These are phyloP conservation scores for Dromaius novaehollandiae DNA, from an alignment of 2,113 vertebrate species.

Conservation along the genomic window DNA sequence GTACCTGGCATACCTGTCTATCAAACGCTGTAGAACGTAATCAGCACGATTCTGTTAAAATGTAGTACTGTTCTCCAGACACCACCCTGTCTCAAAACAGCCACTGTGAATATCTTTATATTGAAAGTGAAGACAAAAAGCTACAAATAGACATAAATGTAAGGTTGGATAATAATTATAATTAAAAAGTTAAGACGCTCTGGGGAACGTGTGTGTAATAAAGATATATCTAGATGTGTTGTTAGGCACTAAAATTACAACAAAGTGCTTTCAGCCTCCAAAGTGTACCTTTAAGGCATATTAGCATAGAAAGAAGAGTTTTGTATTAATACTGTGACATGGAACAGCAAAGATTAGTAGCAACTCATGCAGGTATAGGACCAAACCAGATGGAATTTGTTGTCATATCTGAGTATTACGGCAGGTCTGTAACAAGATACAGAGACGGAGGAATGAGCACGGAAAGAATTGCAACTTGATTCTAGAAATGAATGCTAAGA, in stretches of 20 bases:
- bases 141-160: background rate
- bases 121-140: background rate
- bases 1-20: background rate
- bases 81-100: background rate
- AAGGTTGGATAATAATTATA: background rate
- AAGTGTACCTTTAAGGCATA: conserved; percentile 8
- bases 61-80: background rate
- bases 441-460: background rate
- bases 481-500: background rate
- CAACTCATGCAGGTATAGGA: background rate
- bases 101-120: background rate
- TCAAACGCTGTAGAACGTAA: background rate
- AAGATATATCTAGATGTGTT: background rate
- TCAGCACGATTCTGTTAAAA: background rate
- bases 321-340: background rate
- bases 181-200: conserved; percentile 21
- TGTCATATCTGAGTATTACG: background rate
- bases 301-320: background rate
- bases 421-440: background rate
- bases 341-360: background rate
- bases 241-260: conserved; percentile 11
- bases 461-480: background rate
- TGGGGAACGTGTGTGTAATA: background rate
- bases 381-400: background rate
- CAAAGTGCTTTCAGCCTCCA: background rate